A percentile compares a stretch with the other conserved stretches of the same genome.
Conservation (phyloP, 2,888 invertebrate species). For the Cataglyphis albicans region DNA sequence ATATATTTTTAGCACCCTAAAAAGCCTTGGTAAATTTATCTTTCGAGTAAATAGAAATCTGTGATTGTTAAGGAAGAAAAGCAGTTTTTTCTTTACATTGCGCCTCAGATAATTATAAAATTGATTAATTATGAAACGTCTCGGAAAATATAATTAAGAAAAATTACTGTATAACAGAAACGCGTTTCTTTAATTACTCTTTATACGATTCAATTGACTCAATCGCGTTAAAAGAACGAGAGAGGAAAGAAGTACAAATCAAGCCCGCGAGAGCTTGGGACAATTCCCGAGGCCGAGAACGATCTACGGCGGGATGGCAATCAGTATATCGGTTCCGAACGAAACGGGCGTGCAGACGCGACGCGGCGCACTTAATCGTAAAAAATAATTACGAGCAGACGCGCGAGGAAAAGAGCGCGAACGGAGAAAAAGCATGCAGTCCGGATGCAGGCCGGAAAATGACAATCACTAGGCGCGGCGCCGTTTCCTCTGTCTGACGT, state of each 20-base stretch:
- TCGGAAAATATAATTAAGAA: not conserved
- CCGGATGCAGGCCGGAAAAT: slow-evolving; percentile 85
- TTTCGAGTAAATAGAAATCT: not conserved
- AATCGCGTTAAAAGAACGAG: not conserved
- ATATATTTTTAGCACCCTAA: slow-evolving; percentile 23
- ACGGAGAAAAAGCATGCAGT: slow-evolving; percentile 77
- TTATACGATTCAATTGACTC: not conserved
- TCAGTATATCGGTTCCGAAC: slow-evolving; percentile 57
- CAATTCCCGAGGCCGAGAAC: slow-evolving; percentile 19
- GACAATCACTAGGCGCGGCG: slow-evolving; percentile 84
- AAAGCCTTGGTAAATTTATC: not conserved
- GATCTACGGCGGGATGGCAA: slow-evolving; percentile 50
- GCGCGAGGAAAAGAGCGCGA: slow-evolving; percentile 73
- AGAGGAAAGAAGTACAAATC: slow-evolving; percentile 12
- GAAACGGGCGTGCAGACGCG: slow-evolving; percentile 72
- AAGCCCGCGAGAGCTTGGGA: slow-evolving; percentile 6
- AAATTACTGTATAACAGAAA: not conserved
- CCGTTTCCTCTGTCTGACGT: slow-evolving; percentile 83
- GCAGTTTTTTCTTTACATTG: not conserved
- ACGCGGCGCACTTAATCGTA: slow-evolving; percentile 80
- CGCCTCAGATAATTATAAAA: not conserved
- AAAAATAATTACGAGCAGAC: slow-evolving; percentile 84
- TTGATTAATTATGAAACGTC: slow-evolving; percentile 33
- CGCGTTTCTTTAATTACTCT: not conserved
- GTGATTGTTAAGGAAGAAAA: not conserved